Evolutionary conservation across 2,888 invertebrate genomes (phyloP).

Genomic region (Lochmaea capreae): DNA sequence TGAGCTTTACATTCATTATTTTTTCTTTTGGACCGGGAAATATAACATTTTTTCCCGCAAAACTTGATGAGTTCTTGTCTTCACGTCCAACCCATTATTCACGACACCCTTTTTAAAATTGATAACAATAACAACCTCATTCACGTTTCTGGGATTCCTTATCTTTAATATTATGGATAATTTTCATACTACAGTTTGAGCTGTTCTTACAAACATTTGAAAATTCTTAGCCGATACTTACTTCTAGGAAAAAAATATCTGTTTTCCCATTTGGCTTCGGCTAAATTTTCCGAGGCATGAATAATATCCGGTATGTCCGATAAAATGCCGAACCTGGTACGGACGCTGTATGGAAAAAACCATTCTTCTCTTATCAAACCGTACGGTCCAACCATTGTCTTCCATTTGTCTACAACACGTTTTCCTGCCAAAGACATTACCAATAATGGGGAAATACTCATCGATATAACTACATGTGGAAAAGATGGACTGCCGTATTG

Average conservation of each 20-base stretch:
- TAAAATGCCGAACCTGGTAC: slow-evolving; percentile 78
- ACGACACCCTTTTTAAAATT: too few species aligned
- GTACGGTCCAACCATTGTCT: slow-evolving; percentile 78
- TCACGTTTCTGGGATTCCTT: too few species aligned
- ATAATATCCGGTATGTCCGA: slow-evolving; percentile 77
- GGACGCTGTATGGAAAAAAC: slow-evolving; percentile 76
- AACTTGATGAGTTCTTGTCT: too few species aligned
- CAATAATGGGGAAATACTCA: slow-evolving; percentile 81
- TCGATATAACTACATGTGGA: slow-evolving; percentile 81
- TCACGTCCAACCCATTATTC: too few species aligned
- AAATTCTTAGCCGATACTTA: slow-evolving; percentile 63
- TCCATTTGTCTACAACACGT: slow-evolving; percentile 80
- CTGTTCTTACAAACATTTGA: too few species aligned
- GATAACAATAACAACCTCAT: too few species aligned
- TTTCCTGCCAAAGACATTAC: slow-evolving; percentile 77
- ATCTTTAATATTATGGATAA: too few species aligned
- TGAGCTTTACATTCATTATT: too few species aligned
- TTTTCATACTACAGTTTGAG: too few species aligned
- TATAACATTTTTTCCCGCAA: too few species aligned
- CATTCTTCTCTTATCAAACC: slow-evolving; percentile 75
- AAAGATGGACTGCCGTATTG: slow-evolving; percentile 80
- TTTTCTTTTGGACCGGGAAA: too few species aligned
- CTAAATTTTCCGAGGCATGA: slow-evolving; percentile 80
- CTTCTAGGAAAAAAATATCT: slow-evolving; percentile 89
- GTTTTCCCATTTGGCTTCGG: slow-evolving; percentile 81